Evolutionary conservation across 2,113 vertebrate genomes (phyloP).

Genomic region (Antechinus stuartii): DNA sequence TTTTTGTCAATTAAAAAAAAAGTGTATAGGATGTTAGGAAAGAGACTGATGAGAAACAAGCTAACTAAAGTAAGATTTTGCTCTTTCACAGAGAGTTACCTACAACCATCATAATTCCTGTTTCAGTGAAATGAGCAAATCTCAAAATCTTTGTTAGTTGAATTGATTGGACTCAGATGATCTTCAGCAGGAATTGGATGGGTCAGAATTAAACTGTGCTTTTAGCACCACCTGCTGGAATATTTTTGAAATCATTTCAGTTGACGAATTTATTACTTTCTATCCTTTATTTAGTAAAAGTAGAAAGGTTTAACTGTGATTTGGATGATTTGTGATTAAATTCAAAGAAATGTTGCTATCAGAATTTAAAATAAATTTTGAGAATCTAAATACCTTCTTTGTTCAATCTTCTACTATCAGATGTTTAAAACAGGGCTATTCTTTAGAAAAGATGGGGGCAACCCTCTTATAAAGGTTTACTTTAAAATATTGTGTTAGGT

Average conservation of each 20-base stretch:
- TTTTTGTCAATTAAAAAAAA: not conserved
- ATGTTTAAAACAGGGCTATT: not conserved
- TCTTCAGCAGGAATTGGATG: not conserved
- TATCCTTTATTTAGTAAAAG: constrained; percentile 28
- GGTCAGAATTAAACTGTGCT: not conserved
- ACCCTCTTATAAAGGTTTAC: not conserved
- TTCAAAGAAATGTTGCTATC: constrained; percentile 21
- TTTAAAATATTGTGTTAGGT: not conserved
- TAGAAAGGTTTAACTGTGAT: constrained; percentile 25
- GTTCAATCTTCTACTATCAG: not conserved
- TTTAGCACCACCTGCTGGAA: constrained; percentile 84
- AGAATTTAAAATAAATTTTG: constrained; percentile 43
- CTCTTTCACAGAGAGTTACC: not conserved
- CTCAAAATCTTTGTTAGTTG: constrained; percentile 1
- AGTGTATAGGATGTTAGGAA: not conserved
- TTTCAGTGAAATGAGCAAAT: constrained; percentile 18
- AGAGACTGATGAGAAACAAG: not conserved
- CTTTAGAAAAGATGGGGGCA: not conserved
- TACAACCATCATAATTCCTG: constrained; percentile 8
- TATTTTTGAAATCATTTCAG: constrained; percentile 24
- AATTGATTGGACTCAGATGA: not conserved
- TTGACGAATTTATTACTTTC: constrained; percentile 1
- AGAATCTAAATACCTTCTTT: not conserved
- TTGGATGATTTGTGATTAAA: constrained; percentile 6
- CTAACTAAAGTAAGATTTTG: not conserved